Evolutionary conservation across 1,140 invertebrate species (phyloP).

Genomic region (Holotrichia oblita): DNA sequence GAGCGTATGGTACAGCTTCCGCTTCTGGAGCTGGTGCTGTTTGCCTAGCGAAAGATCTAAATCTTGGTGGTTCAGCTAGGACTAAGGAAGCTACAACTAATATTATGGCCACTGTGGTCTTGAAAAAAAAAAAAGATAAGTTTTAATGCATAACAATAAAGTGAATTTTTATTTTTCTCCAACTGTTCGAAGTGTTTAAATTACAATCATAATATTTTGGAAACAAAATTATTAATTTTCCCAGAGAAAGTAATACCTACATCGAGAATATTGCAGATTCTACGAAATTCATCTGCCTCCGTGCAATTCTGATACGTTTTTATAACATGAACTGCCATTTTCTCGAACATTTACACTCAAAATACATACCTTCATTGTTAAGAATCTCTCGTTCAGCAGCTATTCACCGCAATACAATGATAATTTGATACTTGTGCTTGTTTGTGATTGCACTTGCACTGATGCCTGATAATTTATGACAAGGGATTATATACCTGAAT

Average conservation of each 20-base stretch:
- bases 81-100: conserved; percentile 53
- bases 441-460: conserved; percentile 1
- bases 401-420: neutral
- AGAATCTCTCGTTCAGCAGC: neutral
- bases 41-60: conserved; percentile 47
- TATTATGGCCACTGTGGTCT: conserved; percentile 40
- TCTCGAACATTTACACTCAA: neutral
- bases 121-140: neutral
- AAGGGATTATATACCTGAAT: conserved; percentile 31
- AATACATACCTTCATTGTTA: conserved; percentile 19
- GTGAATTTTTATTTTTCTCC: no score
- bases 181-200: no score
- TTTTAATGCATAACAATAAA: no score
- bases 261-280: neutral
- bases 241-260: conserved; percentile 10
- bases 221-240: no score
- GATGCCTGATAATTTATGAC: conserved; percentile 12
- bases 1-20: conserved; percentile 48
- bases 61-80: conserved; percentile 54
- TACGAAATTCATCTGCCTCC: neutral
- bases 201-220: no score
- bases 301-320: conserved; percentile 3
- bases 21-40: neutral
- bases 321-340: neutral
- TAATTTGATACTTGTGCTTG: neutral